Evolutionary conservation across 2,888 invertebrate genomes (phyloP), one percentile per base, ranked within the genome.

Genomic region (Tipula unca): DNA sequence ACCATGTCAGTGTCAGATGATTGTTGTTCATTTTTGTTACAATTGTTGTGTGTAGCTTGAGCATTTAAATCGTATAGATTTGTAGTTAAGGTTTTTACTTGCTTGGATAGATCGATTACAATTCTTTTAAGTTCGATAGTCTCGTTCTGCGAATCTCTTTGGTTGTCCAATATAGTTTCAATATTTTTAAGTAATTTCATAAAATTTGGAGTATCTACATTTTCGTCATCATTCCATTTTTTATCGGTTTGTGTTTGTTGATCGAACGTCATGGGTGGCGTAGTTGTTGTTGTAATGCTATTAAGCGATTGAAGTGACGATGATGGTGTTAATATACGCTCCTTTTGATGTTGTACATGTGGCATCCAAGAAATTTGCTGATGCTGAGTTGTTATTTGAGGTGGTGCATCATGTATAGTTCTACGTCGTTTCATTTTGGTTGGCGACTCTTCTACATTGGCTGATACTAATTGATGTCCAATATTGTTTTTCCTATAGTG

Each of bases 251-350:
- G 87, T 0, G 87, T 87, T 82, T 86, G 86, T 85, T 87, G 87
- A 83, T 87, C 87, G 35, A 87, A 87, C 29, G 86, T 87, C 87
- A 87, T 87, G 29, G 87, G 87, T 17, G 86, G 86, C 13, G 83
- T 85, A 0, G 85, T 48, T 14, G 85, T 69, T 83, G 17, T 29
- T 83, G 17, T 85, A 86, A 25, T 84, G 48, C 32, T 20, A 85
- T 36, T 36, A 1, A 35, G 83, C 14, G 83, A 84, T 35, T 84
- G 83, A 17, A 35, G 83, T 5, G 35, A 84, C 0, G 32, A 84
- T 32, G 83, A 35, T 25, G 85, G 39, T 14, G 39, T 39, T 69
- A 69, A 25, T 8, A 69, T 25, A 3, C 69, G 69, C 25, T 69
- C 69, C 25, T 69, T 69, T 25, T 25, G 69, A 10, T 69, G 20